These are phyloP conservation scores for Odontomyia ornata DNA, from an alignment of 2,888 invertebrate genomes.

Conservation along the genomic window DNA sequence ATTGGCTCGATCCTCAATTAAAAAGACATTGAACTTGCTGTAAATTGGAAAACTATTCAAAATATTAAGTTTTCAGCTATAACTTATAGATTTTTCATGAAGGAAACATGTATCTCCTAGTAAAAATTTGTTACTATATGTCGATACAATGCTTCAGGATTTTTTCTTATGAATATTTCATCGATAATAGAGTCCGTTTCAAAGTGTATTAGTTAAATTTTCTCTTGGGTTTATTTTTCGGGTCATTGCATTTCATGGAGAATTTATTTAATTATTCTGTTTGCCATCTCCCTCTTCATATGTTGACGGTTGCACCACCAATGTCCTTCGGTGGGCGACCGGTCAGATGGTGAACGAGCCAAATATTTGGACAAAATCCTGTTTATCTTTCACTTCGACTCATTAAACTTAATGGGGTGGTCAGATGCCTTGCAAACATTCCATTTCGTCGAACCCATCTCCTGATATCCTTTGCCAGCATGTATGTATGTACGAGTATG, in stretches of 20 bases:
- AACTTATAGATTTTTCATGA: too few species aligned
- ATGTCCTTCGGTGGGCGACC: neutral
- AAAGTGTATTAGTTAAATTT: neutral
- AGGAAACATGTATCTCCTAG: too few species aligned
- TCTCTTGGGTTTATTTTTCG: constrained; percentile 13
- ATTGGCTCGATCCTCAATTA: too few species aligned
- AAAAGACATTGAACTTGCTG: too few species aligned
- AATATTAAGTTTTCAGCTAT: too few species aligned
- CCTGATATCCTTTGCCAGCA: neutral
- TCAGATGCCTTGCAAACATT: constrained; percentile 7
- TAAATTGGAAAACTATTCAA: too few species aligned
- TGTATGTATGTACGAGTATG: too few species aligned
- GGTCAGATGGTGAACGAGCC: constrained; percentile 13
- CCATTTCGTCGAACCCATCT: neutral
- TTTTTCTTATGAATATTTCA: neutral
- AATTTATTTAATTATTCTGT: constrained; percentile 43
- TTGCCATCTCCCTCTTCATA: constrained; percentile 1
- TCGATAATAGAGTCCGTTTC: neutral
- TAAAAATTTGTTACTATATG: too few species aligned
- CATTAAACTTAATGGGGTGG: constrained; percentile 44
- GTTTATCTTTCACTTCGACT: constrained; percentile 44
- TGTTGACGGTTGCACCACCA: constrained; percentile 11
- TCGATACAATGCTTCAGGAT: too few species aligned
- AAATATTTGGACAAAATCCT: constrained; percentile 37
- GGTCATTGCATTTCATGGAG: constrained; percentile 34